Base-by-base conservation (phyloP, 2,888 invertebrate genomes). In the Hypselothyrea guttata region DNA sequence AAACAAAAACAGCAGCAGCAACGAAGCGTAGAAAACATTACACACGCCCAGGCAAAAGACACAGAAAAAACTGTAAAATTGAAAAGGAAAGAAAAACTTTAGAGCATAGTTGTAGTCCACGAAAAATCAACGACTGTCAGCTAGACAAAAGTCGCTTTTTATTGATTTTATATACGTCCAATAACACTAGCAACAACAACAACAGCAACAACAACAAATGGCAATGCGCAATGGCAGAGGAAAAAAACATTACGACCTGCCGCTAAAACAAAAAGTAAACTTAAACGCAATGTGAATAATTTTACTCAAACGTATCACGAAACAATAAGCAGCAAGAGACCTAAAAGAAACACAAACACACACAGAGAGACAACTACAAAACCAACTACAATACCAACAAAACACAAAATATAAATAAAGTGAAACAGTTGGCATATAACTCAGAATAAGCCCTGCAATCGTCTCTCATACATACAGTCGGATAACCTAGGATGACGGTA, bases 201-300 rank as follows among this genome's bases (percentile, higher is more conserved):
- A 51, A 45, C 48, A 58, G 51, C 44, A 64, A 34, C 40, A 56
- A 53, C 46, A 55, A 59, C 45, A 54, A 45, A 56, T 41, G 67
- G 52, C 73, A 79, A 71, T 79, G 72, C 56, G 31, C 56, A 37
- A 41, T 41, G 33, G 57, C 22, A 34, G 63, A 27, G 49, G 54
- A 54, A 16, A 35, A 54, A 38, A 74, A 57, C 49, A 55, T 51
- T 51, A 45, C 40, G 57, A 34, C 49, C 22, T 48, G 56, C 34
- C 56, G 48, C 63, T 63, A 33, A 53, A 51, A 49, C 40, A 60
- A 71, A 49, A 49, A 58, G 18, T 59, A 63, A 51, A 65, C 51
- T 54, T 45, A 60, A 75, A 71, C 85, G 85, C 85, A 86, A 84
- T 67, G 83, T 82, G 83, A 82, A 79, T 82, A 86, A 84, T 71